Conservation (phyloP, 1,140 invertebrate species). For the Drosophila ohnishii region DNA sequence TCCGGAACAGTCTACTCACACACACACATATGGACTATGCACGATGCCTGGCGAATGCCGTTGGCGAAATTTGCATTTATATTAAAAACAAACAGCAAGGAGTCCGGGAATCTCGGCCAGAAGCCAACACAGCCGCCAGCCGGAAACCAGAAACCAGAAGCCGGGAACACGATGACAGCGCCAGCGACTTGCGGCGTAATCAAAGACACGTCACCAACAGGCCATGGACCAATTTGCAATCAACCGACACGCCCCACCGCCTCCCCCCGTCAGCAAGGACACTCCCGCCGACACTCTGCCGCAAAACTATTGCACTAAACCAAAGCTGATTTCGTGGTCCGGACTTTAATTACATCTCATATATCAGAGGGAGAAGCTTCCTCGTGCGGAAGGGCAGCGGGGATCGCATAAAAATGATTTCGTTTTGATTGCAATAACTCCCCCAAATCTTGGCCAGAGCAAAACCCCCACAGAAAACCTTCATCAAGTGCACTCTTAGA, state of each 20-base stretch:
- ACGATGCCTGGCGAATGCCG: constrained; percentile 49
- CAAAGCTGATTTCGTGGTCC: constrained; percentile 73
- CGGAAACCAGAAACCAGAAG: constrained; percentile 16
- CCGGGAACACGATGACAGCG: constrained; percentile 62
- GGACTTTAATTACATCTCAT: constrained; percentile 82
- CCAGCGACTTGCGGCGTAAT: constrained; percentile 77
- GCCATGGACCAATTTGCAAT: constrained; percentile 72
- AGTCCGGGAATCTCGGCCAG: constrained; percentile 46
- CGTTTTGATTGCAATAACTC: constrained; percentile 82
- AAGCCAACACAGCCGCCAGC: constrained; percentile 25
- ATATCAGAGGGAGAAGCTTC: constrained; percentile 63
- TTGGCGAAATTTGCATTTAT: constrained; percentile 79
- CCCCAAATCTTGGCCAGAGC: constrained; percentile 35
- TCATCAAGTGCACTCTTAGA: constrained; percentile 59
- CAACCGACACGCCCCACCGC: constrained; percentile 17
- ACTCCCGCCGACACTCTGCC: constrained; percentile 8
- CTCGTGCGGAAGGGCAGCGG: constrained; percentile 36
- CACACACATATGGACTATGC: constrained; percentile 34
- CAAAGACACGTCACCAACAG: constrained; percentile 80
- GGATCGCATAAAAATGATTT: constrained; percentile 79
- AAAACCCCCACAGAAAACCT: not conserved
- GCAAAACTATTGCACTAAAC: constrained; percentile 63
- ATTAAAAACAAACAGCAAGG: constrained; percentile 77
- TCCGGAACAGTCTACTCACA: constrained; percentile 16
- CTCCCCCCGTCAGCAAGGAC: not conserved